Evolutionary conservation across 2,113 vertebrate species (phyloP), one percentile per base, ranked within the genome.

Genomic region (Bubo blakistoni): DNA sequence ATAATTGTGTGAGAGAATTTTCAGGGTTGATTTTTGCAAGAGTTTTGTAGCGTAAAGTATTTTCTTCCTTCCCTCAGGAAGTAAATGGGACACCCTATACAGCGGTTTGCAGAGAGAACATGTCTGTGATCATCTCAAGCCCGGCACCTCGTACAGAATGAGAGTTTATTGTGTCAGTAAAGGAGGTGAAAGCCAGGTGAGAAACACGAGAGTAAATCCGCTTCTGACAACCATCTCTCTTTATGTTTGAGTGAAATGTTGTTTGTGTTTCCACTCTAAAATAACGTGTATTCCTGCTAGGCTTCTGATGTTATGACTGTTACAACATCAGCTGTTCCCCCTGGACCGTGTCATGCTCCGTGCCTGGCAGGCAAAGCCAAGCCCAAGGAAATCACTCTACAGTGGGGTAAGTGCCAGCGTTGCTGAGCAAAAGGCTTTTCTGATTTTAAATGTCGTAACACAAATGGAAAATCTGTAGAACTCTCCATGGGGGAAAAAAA

Each of bases 151-250:
- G 8, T 98, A 98, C 96, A 97, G 96, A 47, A 57, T 98, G 40
- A 97, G 98, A 26, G 98, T 98, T 38, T 97, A 95, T 76, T 98
- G 98, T 58, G 79, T 91, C 92, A 98, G 97, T 25, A 85, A 69
- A 66, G 97, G 98, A 40, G 98, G 98, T 8, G 97, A 98, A 71
- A 98, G 98, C 96, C 98, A 97, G 98, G 98, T 98, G 92, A 97
- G 58, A 24, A 34, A 44, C 66, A 78, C 2, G 8, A 36, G 82
- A 55, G 57, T 6, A 12, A 34, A 24, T 16, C 46, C 30, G 52
- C 32, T 26, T 49, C 25, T 73, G 42, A 76, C 87, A 61, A 36
- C 17, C 78, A 5, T 16, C 90, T 67, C 36, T 69, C 1, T 22
- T 9, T 7, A 1, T n/a, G 34, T 20, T 65, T 5, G 40, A 13